Evolutionary conservation across 2,888 invertebrate genomes (phyloP).

Genomic region (Caenorhabditis sp.): DNA sequence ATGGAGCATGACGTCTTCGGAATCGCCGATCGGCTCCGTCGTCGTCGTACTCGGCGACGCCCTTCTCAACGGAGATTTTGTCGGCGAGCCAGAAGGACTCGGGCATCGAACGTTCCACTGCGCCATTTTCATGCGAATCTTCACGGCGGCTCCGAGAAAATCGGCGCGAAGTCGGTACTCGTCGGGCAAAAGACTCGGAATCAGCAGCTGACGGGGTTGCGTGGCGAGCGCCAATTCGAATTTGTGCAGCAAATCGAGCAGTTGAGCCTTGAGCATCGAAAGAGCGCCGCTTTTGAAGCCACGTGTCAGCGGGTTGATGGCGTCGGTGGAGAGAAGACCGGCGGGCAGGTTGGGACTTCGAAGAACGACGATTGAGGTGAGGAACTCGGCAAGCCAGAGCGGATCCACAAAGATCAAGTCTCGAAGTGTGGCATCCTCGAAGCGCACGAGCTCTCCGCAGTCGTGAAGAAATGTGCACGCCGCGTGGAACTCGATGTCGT

Average conservation of each 20-base stretch:
- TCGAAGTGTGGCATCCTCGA: constrained; percentile 88
- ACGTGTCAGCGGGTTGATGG: constrained; percentile 49
- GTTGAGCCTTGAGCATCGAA: constrained; percentile 36
- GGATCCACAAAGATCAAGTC: constrained; percentile 97
- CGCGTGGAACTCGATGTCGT: constrained; percentile 88
- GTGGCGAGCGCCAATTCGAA: constrained; percentile 89
- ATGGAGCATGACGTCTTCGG: constrained; percentile 50
- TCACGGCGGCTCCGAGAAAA: constrained; percentile 79
- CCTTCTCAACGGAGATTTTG: constrained; percentile 35
- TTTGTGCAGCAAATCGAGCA: constrained; percentile 64
- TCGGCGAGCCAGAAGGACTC: constrained; percentile 38
- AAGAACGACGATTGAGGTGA: constrained; percentile 96
- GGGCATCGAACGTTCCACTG: constrained; percentile 56
- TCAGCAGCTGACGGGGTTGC: constrained; percentile 91
- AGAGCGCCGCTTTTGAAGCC: constrained; percentile 50
- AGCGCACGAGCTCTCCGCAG: constrained; percentile 72
- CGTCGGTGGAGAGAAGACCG: constrained; percentile 58
- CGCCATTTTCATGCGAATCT: constrained; percentile 65
- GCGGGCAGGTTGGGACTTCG: constrained; percentile 66
- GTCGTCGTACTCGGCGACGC: too few species aligned
- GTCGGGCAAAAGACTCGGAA: constrained; percentile 92
- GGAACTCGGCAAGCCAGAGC: constrained; percentile 97
- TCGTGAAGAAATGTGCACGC: constrained; percentile 97
- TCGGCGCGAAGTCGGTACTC: constrained; percentile 84
- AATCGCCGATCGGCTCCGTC: not conserved